phyloP scores from a whole-genome alignment of 2,113 vertebrate genomes.

The Choloepus hoffmanni region DNA sequence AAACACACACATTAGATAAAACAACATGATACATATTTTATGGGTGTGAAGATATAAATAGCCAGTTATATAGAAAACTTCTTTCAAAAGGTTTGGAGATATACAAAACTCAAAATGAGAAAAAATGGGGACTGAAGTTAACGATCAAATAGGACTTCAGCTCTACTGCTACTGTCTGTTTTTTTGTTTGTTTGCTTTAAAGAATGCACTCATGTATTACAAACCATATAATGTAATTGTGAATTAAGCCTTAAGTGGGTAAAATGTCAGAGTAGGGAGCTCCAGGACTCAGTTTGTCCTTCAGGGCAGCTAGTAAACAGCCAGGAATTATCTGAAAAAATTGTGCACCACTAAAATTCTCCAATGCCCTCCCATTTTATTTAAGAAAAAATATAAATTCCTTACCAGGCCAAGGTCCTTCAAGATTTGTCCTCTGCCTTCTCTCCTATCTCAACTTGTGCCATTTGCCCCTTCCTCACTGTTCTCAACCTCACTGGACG shows the following conservation, averaged over 20 bases:
- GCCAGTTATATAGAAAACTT: neutral
- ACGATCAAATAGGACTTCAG: neutral
- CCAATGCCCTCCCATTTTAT: neutral
- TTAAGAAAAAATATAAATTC: neutral
- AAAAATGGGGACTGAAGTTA: neutral
- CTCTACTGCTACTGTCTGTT: neutral
- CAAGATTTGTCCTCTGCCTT: neutral
- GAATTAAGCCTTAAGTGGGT: neutral
- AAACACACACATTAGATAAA: neutral
- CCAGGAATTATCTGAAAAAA: too few species aligned
- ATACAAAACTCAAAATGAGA: neutral
- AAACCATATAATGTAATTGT: neutral
- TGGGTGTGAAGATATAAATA: neutral
- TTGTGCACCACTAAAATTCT: neutral
- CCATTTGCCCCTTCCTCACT: neutral
- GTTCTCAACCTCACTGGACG: neutral
- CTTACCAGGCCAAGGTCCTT: neutral
- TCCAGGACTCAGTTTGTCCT: too few species aligned
- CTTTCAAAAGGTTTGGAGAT: neutral
- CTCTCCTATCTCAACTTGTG: neutral
- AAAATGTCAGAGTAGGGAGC: too few species aligned
- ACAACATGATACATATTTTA: neutral
- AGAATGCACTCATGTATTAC: neutral
- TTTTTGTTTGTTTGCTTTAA: neutral
- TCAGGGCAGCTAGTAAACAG: too few species aligned